These are phyloP conservation scores for Lagria hirta DNA, from an alignment of 2,888 invertebrate species.

Conservation along the genomic window DNA sequence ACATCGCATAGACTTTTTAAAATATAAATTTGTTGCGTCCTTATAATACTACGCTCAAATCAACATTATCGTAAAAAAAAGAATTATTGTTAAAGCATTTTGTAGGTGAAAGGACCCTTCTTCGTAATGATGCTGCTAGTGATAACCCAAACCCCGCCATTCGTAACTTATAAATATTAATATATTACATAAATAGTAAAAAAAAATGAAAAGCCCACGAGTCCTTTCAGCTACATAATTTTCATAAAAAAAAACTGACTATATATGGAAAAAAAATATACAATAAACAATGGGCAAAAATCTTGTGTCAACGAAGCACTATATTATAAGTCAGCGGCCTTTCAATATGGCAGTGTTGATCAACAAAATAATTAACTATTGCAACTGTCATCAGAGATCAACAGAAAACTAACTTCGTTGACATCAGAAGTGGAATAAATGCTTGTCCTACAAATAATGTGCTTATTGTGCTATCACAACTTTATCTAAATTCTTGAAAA, in stretches of 20 bases:
- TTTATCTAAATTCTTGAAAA: slow-evolving; percentile 3
- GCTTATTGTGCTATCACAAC: slow-evolving; percentile 16
- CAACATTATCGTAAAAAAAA: slow-evolving; percentile 21
- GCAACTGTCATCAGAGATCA: slow-evolving; percentile 39
- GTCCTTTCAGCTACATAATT: slow-evolving; percentile 17
- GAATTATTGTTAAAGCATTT: slow-evolving; percentile 3
- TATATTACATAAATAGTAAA: slow-evolving; percentile 20
- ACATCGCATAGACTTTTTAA: slow-evolving; percentile 45
- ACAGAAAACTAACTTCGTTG: slow-evolving; percentile 35
- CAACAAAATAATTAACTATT: too few relatives aligned
- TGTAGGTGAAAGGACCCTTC: slow-evolving; percentile 18
- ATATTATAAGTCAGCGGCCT: slow-evolving; percentile 32
- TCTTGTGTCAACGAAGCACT: slow-evolving; percentile 20
- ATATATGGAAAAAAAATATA: slow-evolving; percentile 13
- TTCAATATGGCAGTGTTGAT: slow-evolving; percentile 43
- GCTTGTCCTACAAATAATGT: slow-evolving; percentile 9
- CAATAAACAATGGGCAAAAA: slow-evolving; percentile 12
- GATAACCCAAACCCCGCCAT: slow-evolving; percentile 20
- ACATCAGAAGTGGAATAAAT: slow-evolving; percentile 18
- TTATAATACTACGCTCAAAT: slow-evolving; percentile 25
- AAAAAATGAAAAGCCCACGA: slow-evolving; percentile 7
- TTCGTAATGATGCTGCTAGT: slow-evolving; percentile 4
- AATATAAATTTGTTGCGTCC: slow-evolving; percentile 43
- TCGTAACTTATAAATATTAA: slow-evolving; percentile 16
- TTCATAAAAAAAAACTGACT: slow-evolving; percentile 9